Conservation (phyloP, 2,888 invertebrate genomes). For the Pandemis corylana region DNA sequence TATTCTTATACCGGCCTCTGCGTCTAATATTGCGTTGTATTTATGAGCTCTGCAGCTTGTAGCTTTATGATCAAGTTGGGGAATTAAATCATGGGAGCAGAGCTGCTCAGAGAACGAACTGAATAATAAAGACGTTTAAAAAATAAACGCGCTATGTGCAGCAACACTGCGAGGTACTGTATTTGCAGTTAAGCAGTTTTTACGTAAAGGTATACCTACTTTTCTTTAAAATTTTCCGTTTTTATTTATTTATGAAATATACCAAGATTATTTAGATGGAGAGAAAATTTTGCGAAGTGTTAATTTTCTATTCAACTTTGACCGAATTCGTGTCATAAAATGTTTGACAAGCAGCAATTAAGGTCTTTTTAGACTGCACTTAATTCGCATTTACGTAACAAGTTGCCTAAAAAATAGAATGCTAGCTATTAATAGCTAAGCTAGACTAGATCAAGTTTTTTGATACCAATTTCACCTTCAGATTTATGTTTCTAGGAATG, state of each 20-base stretch:
- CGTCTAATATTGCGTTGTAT: constrained; percentile 35
- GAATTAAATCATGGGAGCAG: constrained; percentile 40
- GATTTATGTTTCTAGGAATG: no score
- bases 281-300: neutral
- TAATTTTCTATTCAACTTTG: neutral
- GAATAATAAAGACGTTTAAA: constrained; percentile 40
- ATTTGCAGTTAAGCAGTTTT: neutral
- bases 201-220: neutral
- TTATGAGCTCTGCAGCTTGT: constrained; percentile 39
- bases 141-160: constrained; percentile 32
- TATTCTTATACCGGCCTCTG: constrained; percentile 39
- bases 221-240: neutral
- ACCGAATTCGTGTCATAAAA: neutral
- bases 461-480: no score
- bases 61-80: constrained; percentile 42
- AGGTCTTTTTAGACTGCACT: neutral
- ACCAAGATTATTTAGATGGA: neutral
- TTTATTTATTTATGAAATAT: neutral
- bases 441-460: neutral
- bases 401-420: neutral
- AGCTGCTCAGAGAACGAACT: constrained; percentile 34
- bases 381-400: neutral
- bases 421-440: no score
- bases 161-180: constrained; percentile 12
- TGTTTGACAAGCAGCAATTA: no score